phyloP scores from a whole-genome alignment of 2,888 invertebrate genomes.

The Cantharis lateralis region DNA sequence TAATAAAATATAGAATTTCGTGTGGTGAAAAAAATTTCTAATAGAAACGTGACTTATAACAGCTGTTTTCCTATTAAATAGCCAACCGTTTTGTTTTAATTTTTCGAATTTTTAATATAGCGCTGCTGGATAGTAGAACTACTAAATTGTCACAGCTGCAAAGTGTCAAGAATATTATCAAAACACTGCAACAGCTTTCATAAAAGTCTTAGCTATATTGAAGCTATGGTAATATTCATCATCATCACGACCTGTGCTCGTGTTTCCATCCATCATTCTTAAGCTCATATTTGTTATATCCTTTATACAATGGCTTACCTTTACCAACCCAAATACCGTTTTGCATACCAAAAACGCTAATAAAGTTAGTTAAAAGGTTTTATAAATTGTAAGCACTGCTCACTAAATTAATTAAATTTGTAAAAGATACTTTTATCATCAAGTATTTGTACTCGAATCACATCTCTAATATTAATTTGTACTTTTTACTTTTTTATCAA shows the following conservation, averaged over 20 bases:
- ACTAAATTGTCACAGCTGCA: constrained; percentile 9
- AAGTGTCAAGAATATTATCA: constrained; percentile 8
- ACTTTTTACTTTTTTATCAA: not conserved
- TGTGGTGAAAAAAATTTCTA: not conserved
- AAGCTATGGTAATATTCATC: constrained; percentile 16
- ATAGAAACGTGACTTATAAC: not conserved
- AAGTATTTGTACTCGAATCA: not conserved
- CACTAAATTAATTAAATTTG: not conserved
- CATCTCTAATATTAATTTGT: not conserved
- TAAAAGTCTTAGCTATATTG: constrained; percentile 12
- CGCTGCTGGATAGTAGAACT: not conserved
- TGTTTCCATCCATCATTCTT: constrained; percentile 19
- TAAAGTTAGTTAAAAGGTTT: constrained; percentile 3
- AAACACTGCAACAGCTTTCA: constrained; percentile 12
- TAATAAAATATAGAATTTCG: not conserved
- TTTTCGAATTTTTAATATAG: constrained; percentile 1
- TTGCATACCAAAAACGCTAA: constrained; percentile 21
- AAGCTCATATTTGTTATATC: constrained; percentile 19
- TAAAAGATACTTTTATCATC: not conserved
- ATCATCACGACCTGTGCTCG: constrained; percentile 21
- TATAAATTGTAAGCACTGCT: not conserved
- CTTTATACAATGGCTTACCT: constrained; percentile 14
- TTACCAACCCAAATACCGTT: constrained; percentile 14
- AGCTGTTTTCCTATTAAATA: not conserved
- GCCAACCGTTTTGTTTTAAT: not conserved